Conservation (phyloP, 1,140 invertebrate genomes). For the Drosophila cardini region DNA sequence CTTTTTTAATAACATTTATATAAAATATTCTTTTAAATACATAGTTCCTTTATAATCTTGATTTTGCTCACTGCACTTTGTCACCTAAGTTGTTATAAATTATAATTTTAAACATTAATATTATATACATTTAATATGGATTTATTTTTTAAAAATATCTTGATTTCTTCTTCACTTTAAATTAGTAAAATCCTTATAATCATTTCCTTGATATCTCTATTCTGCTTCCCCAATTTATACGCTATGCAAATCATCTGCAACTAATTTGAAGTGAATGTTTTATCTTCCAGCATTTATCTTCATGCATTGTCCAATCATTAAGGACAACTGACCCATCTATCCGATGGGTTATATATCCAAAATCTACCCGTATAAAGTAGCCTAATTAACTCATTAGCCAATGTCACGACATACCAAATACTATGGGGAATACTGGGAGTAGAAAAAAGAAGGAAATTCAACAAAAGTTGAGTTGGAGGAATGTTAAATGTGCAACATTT, state of each 20-base stretch:
- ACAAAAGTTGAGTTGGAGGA: constrained; percentile 14
- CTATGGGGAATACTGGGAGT: constrained; percentile 13
- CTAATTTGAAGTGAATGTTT: constrained; percentile 22
- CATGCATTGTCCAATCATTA: constrained; percentile 54
- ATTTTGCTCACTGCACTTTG: too few species aligned
- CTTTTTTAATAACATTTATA: too few species aligned
- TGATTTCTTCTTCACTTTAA: not conserved
- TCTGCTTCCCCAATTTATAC: not conserved
- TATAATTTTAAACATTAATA: too few species aligned
- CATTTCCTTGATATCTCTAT: not conserved
- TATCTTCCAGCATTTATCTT: constrained; percentile 3
- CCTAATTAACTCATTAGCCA: constrained; percentile 82
- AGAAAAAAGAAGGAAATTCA: constrained; percentile 7
- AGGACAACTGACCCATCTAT: constrained; percentile 53
- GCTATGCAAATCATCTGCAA: constrained; percentile 24
- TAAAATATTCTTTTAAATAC: too few species aligned
- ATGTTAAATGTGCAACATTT: constrained; percentile 78
- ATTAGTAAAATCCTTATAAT: too few species aligned
- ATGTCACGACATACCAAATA: constrained; percentile 58
- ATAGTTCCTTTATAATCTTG: too few species aligned
- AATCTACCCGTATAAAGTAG: constrained; percentile 58
- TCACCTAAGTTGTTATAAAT: too few species aligned
- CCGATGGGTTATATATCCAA: constrained; percentile 37
- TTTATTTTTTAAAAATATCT: too few species aligned
- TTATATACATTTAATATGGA: too few species aligned